Evolutionary conservation across 2,888 invertebrate genomes (phyloP), one percentile per base, ranked within the genome.

Genomic region (Agrochola lota): DNA sequence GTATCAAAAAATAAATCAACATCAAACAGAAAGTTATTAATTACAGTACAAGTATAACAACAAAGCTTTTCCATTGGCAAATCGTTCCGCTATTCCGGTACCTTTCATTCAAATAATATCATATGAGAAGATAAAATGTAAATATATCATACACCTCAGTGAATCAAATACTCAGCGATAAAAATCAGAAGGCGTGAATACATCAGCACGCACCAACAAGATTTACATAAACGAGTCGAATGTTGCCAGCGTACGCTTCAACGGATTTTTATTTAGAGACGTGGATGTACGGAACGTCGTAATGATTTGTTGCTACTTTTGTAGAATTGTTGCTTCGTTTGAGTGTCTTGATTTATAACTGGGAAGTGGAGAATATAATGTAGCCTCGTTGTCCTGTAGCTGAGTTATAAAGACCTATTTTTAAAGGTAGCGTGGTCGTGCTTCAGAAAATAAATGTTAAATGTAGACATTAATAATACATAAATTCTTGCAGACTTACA

Each of bases 181-280:
- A 92, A 93, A 93, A 92, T 92, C 93, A 91, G 91, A 80, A 90
- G 90, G 90, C 90, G 92, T 92, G 92, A 93, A 92, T 91, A 92
- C 89, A 89, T 91, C 91, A 89, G 87, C 89, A 91, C 91, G 91
- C 92, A 91, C 90, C 91, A 90, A 88, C 88, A 87, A 88, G 90
- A 93, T 93, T 92, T 92, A 92, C 90, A 90, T 90, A 90, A 90
- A 86, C 87, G 90, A 88, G 86, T 87, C 84, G 83, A 89, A 85
- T 79, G 84, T 88, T 83, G 83, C 85, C 76, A 85, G 78, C 78
- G 79, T 88, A 86, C 87, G 85, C 81, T 83, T 83, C 85, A 88
- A 85, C 79, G 77, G 80, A 84, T 88, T 89, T 87, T 80, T 83
- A 84, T 86, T 82, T 87, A 78, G 79, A 52, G 35, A 83, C 81